phyloP scores from a whole-genome alignment of 2,888 invertebrate species.

The Protophormia terraenovae region DNA sequence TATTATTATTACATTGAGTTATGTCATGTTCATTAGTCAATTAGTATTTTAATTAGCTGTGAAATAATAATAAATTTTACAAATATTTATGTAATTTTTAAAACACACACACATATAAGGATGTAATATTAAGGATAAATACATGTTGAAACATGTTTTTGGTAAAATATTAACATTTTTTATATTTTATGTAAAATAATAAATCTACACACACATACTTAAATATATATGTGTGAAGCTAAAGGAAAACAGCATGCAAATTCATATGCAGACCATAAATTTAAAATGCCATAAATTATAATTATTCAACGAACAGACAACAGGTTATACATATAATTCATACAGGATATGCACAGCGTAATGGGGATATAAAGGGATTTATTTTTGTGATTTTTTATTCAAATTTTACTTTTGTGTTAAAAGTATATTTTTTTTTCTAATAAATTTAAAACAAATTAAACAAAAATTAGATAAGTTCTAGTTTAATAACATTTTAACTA shows the following conservation, averaged over 20 bases:
- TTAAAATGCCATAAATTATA: constrained; percentile 21
- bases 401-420: too few species aligned
- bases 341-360: neutral
- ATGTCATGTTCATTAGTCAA: constrained; percentile 25
- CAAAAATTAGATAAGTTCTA: too few species aligned
- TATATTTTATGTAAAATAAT: neutral
- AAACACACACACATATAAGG: neutral
- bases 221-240: neutral
- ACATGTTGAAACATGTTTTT: neutral
- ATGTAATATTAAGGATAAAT: neutral
- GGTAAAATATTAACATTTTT: neutral
- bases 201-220: neutral
- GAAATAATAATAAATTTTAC: neutral
- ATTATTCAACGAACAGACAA: neutral
- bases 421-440: too few species aligned
- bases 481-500: too few species aligned
- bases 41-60: constrained; percentile 25
- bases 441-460: too few species aligned
- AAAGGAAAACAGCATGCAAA: neutral
- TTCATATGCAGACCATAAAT: neutral
- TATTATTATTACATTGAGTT: neutral
- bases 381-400: neutral
- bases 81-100: neutral
- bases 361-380: neutral
- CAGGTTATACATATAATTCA: neutral